Conservation (phyloP, 2,888 invertebrate species). For the Elegia similella region DNA sequence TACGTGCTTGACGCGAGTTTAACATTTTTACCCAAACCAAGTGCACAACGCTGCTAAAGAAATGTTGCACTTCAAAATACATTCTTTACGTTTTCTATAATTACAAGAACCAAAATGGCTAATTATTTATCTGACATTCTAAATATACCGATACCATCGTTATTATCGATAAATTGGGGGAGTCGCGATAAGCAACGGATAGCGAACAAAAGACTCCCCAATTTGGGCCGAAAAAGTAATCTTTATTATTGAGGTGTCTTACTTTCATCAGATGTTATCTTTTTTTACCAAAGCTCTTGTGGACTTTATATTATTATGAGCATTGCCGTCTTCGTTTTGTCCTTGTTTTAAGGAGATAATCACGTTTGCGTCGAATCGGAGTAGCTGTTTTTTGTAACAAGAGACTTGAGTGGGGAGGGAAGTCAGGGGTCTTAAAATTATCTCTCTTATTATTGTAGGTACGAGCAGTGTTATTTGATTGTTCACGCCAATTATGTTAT, state of each 20-base stretch:
- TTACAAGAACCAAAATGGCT: neutral
- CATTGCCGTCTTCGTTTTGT: constrained; percentile 13
- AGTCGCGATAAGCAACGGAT: constrained; percentile 24
- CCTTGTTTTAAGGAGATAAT: constrained; percentile 12
- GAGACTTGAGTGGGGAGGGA: constrained; percentile 9
- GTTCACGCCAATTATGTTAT: too few relatives aligned
- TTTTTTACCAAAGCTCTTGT: constrained; percentile 30
- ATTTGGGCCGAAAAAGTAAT: constrained; percentile 47
- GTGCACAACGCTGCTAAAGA: neutral
- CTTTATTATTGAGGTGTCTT: constrained; percentile 46
- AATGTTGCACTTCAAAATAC: too few relatives aligned
- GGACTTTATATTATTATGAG: constrained; percentile 28
- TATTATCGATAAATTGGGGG: constrained; percentile 10
- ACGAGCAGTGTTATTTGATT: neutral
- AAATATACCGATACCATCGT: constrained; percentile 5
- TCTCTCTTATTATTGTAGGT: neutral
- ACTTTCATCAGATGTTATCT: constrained; percentile 33
- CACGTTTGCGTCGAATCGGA: constrained; percentile 17
- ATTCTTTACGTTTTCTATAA: neutral
- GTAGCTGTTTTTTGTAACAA: constrained; percentile 26
- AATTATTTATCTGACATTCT: constrained; percentile 2
- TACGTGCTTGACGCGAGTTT: too few relatives aligned
- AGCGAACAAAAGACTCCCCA: constrained; percentile 50
- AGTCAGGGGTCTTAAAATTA: constrained; percentile 9
- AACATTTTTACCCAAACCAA: neutral